Conservation (phyloP, 2,797 vertebrate species). For the Nothura maculosa region DNA sequence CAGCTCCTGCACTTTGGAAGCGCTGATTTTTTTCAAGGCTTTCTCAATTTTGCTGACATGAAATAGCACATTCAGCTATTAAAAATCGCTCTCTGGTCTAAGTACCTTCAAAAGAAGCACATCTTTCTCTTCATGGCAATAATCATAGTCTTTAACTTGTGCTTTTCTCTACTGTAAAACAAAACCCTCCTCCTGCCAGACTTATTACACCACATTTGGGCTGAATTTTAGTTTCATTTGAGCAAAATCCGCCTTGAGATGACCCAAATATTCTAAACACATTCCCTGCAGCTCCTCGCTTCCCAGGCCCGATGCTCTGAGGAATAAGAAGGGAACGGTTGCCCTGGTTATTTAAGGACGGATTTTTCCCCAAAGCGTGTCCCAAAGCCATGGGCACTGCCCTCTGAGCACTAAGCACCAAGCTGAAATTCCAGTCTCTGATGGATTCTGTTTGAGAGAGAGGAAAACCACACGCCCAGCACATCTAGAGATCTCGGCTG, state of each 20-base stretch:
- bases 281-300: neutral
- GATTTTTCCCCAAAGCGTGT: neutral
- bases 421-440: neutral
- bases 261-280: neutral
- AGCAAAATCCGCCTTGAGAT: neutral
- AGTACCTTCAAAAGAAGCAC: neutral
- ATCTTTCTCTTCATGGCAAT: neutral
- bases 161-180: neutral
- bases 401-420: neutral
- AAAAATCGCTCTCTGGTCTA: neutral
- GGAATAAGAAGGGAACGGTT: neutral
- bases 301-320: neutral
- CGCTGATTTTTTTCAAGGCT: neutral
- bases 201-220: neutral
- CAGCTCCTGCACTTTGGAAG: neutral
- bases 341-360: neutral
- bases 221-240: neutral
- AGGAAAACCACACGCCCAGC: neutral
- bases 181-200: neutral
- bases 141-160: neutral
- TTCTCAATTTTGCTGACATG: slow-evolving; percentile 22
- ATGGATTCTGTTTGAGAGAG: neutral
- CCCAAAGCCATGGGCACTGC: neutral
- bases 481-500: neutral
- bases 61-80: neutral